These are phyloP conservation scores for Pseudachorutes palmiensis DNA, from an alignment of 1,140 invertebrate genomes.

Conservation along the genomic window DNA sequence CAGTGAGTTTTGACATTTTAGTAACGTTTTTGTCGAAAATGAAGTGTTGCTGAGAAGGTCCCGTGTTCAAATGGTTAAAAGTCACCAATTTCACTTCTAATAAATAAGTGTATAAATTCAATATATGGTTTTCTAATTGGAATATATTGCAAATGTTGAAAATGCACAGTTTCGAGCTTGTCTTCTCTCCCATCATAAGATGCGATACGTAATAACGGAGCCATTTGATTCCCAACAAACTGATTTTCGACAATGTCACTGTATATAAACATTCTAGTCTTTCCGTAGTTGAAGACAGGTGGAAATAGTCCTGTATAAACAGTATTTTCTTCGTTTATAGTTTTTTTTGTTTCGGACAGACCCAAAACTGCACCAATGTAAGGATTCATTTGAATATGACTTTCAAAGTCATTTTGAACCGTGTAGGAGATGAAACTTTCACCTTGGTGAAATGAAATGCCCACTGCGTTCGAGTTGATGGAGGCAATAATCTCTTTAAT, in stretches of 20 bases:
- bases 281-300: not conserved
- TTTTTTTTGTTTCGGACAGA: not conserved
- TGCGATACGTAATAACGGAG: conserved; percentile 33
- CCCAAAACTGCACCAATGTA: not conserved
- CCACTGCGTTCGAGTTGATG: not conserved
- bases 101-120: conserved; percentile 18
- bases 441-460: not conserved
- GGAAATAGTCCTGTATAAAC: not conserved
- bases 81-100: conserved; percentile 14
- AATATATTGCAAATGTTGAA: conserved; percentile 19
- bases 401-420: not conserved
- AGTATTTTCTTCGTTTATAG: not conserved
- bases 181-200: not conserved
- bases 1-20: not conserved
- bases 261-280: conserved; percentile 38
- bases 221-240: conserved; percentile 40
- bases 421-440: not conserved
- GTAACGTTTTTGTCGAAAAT: not conserved
- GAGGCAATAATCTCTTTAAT: not conserved
- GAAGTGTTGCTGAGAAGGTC: conserved; percentile 17
- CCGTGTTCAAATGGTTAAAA: conserved; percentile 11
- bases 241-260: conserved; percentile 41
- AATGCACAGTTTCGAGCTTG: not conserved
- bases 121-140: not conserved
- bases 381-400: not conserved